Conservation (phyloP, 2,113 vertebrate species). For the Tychaedon coryphoeus region DNA sequence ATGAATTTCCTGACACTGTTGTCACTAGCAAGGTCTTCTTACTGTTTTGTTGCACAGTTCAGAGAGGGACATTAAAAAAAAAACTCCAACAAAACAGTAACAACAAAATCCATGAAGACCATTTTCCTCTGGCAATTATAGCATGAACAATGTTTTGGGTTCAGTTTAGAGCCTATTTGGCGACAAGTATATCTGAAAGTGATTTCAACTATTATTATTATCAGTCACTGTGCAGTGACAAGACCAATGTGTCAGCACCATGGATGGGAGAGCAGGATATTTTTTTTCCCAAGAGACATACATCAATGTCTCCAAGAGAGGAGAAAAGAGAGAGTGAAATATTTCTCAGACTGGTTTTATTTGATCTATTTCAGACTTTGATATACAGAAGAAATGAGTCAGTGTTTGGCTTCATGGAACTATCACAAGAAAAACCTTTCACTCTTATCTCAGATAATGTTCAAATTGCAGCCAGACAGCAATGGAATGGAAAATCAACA, state of each 20-base stretch:
- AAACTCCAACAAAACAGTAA: background rate
- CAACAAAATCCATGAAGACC: background rate
- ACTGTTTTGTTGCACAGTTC: background rate
- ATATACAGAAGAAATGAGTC: constrained; percentile 59
- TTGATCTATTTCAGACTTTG: constrained; percentile 63
- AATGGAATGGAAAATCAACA: constrained; percentile 6
- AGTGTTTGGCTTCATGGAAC: constrained; percentile 31
- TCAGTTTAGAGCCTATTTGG: background rate
- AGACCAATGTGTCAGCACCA: constrained; percentile 9
- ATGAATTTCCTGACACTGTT: background rate
- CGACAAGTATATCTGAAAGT: background rate
- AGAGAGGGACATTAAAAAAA: background rate
- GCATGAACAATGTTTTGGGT: background rate
- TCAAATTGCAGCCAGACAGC: constrained; percentile 42
- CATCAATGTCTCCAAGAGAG: constrained; percentile 55
- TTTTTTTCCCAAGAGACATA: constrained; percentile 43
- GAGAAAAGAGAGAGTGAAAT: constrained; percentile 53
- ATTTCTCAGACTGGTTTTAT: constrained; percentile 65
- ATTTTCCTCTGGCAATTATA: background rate
- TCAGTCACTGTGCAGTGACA: constrained; percentile 14
- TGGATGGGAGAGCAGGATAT: constrained; percentile 17
- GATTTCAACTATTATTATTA: constrained; percentile 10
- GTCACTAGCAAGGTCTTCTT: background rate
- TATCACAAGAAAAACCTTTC: constrained; percentile 58
- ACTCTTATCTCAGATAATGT: constrained; percentile 52